phyloP scores from a whole-genome alignment of 2,113 vertebrate genomes.

The Megalops atlanticus region DNA sequence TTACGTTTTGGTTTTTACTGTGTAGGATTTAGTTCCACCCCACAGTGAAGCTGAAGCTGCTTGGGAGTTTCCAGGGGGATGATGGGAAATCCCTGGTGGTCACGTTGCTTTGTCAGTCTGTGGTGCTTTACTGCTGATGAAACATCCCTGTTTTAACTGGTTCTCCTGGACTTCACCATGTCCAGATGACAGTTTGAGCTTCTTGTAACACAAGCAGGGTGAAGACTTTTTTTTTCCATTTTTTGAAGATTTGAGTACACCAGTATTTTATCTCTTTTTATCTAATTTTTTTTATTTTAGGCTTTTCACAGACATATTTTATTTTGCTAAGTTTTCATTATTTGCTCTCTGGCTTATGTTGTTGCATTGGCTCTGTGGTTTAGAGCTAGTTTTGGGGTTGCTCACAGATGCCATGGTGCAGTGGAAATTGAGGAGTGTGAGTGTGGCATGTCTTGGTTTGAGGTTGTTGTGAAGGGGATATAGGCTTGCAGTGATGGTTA shows the following conservation, averaged over 20 bases:
- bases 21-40: not conserved
- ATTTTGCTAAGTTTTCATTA: not conserved
- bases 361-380: not conserved
- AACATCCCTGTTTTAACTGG: not conserved
- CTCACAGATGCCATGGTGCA: conserved; percentile 46
- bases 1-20: conserved; percentile 2
- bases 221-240: not conserved
- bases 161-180: not conserved
- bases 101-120: not conserved
- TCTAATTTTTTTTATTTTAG: not conserved
- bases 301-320: not conserved
- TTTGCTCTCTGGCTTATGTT: not conserved
- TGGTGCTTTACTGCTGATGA: not conserved
- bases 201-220: not conserved
- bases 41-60: not conserved
- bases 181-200: not conserved
- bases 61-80: not conserved
- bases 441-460: conserved; percentile 49
- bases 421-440: conserved; percentile 47
- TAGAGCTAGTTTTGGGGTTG: conserved; percentile 38
- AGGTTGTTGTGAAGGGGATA: conserved; percentile 48
- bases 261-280: not conserved
- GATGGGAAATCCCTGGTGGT: not conserved
- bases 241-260: not conserved
- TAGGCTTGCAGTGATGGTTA: conserved; percentile 60